Evolutionary conservation across 2,113 vertebrate species (phyloP), one percentile per base, ranked within the genome.

Genomic region (Cyprinodon variegatus): DNA sequence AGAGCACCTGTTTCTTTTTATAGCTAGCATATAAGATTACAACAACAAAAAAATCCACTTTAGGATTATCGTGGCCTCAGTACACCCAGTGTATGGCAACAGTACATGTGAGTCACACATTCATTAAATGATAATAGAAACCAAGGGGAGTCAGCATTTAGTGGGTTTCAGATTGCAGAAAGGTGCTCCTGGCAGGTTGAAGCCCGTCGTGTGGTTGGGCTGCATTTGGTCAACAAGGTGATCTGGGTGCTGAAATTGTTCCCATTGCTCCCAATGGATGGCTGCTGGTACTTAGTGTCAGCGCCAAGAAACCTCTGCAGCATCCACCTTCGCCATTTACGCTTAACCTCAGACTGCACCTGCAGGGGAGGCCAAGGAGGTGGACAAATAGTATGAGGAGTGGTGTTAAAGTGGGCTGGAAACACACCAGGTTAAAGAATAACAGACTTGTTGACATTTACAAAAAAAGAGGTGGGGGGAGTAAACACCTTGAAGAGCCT

Each of bases 221-320:
- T 99, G 92, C 93, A 94, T 68, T 96, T 98, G 73, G 96, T 96
- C 85, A 97, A 87, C 96, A 98, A 95, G 77, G 96, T 97, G 83
- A 98, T 97, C 92, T 99, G 98, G 3, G 98, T 98, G 93, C 96
- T 97, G 92, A 95, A 97, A 83, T 97, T 98, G 89, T 95, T 96
- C 20, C 96, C 96, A 0, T 95, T 98, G 94, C 96, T 98, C 85
- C 94, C 96, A 14, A 94, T 91, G 4, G 95, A 96, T 0, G 96
- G 96, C 73, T 97, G 95, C 72, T 97, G 96, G 81, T 97, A 96
- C 84, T 97, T 97, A 61, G 94, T 89, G 78, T 95, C 94, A 0
- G 94, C 90, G 22, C 95, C 96, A 82, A 98, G 92, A 79, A 96
- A 93, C 84, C 96, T 89, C 87, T 97, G 96, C 82, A 96, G 85